Base-by-base conservation (phyloP, 2,113 vertebrate species). In the Triplophysa siluroides region DNA sequence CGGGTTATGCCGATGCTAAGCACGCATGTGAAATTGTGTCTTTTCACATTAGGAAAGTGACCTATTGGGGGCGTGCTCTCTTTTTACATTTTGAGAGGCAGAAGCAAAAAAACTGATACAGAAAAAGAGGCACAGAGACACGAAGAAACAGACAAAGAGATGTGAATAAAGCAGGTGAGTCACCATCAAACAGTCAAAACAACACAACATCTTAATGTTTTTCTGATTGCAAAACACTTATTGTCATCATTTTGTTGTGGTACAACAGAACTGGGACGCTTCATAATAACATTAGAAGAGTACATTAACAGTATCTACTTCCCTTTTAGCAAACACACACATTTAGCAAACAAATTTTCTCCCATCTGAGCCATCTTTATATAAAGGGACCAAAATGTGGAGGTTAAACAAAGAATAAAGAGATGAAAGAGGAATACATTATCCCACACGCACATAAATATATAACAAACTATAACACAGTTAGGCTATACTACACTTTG, bases 41-140 rank as follows among this genome's bases (percentile, higher is more conserved):
- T 83, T 87, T 83, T 54, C 83, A 43, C 75, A 77, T 77, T 85
- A 68, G 67, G 80, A 76, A 66, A 79, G 64, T 58, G 79, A 61
- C 68, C 75, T 62, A 64, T 83, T 21, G 70, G 70, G 73, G 65
- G 56, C 70, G 78, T 19, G 79, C 78, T 74, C 54, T 56, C 38
- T 19, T 43, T 81, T 71, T 78, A 66, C 80, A 81, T 81, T 83
- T 65, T 75, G 62, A 84, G 79, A 80, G 84, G 87, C 21, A 73
- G 21, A 76, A 62, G 83, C 74, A 45, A 78, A 84, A 81, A 79
- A 64, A 85, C 75, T 26, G 81, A 84, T 82, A 66, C n/a, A 2
- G 12, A 73, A 26, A 69, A 24, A 64, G 87, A 87, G 83, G 87
- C 78, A 87, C 84, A 83, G 85, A 87, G 85, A 89, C 83, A 90